These are phyloP conservation scores for Megaceryle alcyon DNA, from an alignment of 2,797 vertebrate genomes.

Conservation along the genomic window DNA sequence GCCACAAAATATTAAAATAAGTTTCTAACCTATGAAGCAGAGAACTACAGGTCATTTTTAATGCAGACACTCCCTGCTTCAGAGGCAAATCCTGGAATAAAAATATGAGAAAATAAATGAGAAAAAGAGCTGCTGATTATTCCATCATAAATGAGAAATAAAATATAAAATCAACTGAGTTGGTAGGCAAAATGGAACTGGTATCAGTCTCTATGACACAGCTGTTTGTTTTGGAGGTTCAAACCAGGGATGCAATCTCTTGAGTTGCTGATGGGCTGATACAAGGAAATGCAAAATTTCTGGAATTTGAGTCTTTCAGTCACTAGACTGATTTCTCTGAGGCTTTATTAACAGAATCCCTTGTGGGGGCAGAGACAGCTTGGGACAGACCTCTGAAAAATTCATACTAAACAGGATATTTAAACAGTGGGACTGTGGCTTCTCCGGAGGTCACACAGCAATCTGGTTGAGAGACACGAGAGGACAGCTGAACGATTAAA, in stretches of 20 bases:
- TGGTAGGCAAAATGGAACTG: slow-evolving; percentile 84
- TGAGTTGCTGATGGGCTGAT: neutral
- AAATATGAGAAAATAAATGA: slow-evolving; percentile 99
- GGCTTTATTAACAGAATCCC: neutral
- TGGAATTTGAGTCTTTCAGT: neutral
- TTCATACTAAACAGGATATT: neutral
- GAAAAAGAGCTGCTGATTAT: slow-evolving; percentile 97
- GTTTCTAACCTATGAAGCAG: slow-evolving; percentile 99
- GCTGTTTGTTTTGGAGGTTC: slow-evolving; percentile 36
- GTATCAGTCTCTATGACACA: slow-evolving; percentile 67
- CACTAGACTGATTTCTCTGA: neutral
- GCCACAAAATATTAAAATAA: slow-evolving; percentile 99
- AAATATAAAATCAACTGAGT: slow-evolving; percentile 79
- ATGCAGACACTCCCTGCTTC: slow-evolving; percentile 99
- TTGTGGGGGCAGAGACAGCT: neutral
- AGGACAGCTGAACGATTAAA: neutral
- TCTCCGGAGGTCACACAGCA: neutral
- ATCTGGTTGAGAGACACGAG: neutral
- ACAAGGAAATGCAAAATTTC: neutral
- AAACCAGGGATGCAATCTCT: slow-evolving; percentile 11
- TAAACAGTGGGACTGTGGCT: neutral
- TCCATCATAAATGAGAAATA: slow-evolving; percentile 86
- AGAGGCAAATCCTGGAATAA: slow-evolving; percentile 99
- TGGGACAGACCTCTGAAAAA: neutral
- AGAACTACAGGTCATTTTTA: slow-evolving; percentile 99